phyloP scores from a whole-genome alignment of 2,797 vertebrate genomes.

The Cryptoprocta ferox region DNA sequence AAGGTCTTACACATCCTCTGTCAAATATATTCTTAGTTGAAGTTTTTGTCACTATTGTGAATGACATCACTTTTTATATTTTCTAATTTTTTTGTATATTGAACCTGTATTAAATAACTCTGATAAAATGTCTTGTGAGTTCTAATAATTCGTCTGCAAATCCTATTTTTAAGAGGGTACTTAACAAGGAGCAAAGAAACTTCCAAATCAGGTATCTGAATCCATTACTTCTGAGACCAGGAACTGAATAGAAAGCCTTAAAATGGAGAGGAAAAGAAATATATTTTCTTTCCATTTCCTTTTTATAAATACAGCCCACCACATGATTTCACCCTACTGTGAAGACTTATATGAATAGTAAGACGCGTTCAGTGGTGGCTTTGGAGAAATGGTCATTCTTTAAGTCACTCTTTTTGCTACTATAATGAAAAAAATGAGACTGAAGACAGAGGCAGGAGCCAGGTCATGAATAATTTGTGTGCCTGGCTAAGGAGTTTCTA shows the following conservation, averaged over 20 bases:
- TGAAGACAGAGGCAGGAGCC: neutral
- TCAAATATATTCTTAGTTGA: slow-evolving; percentile 14
- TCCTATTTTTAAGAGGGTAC: neutral
- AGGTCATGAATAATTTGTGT: neutral
- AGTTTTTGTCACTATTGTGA: neutral
- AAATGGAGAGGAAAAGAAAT: neutral
- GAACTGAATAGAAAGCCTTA: neutral
- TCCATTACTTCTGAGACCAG: slow-evolving; percentile 8
- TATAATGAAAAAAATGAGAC: neutral
- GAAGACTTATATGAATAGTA: neutral
- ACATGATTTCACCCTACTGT: neutral
- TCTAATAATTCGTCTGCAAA: slow-evolving; percentile 23
- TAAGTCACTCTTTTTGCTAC: neutral
- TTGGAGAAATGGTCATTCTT: neutral
- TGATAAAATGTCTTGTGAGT: neutral
- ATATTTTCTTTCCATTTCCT: neutral
- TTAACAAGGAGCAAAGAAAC: slow-evolving; percentile 35
- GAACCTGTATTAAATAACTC: neutral
- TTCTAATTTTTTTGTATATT: neutral
- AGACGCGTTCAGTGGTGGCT: neutral
- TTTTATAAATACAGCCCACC: slow-evolving; percentile 11
- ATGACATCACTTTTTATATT: neutral
- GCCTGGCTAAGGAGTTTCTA: neutral
- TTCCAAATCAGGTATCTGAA: neutral
- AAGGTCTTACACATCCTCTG: neutral